phyloP scores from a whole-genome alignment of 2,888 invertebrate species.

The Drosophila nigritarsus region DNA sequence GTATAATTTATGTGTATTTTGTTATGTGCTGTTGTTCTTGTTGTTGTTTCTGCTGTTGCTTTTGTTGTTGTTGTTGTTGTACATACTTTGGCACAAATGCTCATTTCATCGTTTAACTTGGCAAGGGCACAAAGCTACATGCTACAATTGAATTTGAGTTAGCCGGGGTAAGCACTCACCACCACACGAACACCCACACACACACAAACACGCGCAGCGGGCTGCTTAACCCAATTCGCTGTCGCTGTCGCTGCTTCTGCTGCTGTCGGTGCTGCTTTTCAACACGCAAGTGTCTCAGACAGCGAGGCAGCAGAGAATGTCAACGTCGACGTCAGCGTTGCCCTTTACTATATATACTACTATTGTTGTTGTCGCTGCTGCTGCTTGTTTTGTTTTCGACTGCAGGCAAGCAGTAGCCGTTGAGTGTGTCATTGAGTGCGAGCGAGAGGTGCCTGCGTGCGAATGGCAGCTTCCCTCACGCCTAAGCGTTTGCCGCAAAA shows the following conservation, averaged over 20 bases:
- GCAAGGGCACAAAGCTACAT: constrained; percentile 73
- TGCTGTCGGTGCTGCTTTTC: constrained; percentile 5
- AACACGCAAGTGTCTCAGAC: constrained; percentile 63
- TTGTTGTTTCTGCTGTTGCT: constrained; percentile 22
- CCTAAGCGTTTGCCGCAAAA: constrained; percentile 57
- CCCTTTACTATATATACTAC: constrained; percentile 15
- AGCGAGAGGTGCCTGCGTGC: constrained; percentile 38
- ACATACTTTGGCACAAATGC: constrained; percentile 69
- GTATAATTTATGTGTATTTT: constrained; percentile 77
- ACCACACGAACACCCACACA: constrained; percentile 24
- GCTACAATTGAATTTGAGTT: constrained; percentile 77
- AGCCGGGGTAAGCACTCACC: constrained; percentile 55
- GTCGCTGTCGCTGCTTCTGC: constrained; percentile 11
- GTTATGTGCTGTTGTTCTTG: constrained; percentile 34
- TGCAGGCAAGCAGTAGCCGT: constrained; percentile 29
- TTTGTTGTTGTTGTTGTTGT: constrained; percentile 29
- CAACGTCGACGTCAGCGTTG: constrained; percentile 23
- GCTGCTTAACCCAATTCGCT: constrained; percentile 78
- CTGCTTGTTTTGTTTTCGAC: constrained; percentile 49
- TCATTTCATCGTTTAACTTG: constrained; percentile 78
- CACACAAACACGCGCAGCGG: constrained; percentile 36
- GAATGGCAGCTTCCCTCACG: constrained; percentile 63
- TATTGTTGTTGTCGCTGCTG: constrained; percentile 15
- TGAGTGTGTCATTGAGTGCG: constrained; percentile 4
- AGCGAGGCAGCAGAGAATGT: constrained; percentile 29